These are phyloP conservation scores for Autographa pulchrina DNA, from an alignment of 2,888 invertebrate species.

Conservation along the genomic window DNA sequence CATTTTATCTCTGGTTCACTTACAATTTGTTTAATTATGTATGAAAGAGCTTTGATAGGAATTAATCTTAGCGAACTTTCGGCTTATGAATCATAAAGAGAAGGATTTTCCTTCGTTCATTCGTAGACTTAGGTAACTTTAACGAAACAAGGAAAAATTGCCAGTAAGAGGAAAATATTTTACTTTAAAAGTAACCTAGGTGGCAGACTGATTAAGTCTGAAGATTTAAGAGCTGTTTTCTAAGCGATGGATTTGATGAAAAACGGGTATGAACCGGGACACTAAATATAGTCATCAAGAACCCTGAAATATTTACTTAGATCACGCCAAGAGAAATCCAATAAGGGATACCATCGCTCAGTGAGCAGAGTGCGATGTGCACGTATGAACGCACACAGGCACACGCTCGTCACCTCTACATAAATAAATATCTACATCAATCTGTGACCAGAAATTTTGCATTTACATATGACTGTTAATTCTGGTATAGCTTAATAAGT, in stretches of 20 bases:
- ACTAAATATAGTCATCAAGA: conserved; percentile 40
- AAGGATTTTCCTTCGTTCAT: conserved; percentile 4
- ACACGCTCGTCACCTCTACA: conserved; percentile 14
- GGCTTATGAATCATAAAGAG: conserved; percentile 26
- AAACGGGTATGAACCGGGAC: neutral
- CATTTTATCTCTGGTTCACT: conserved; percentile 12
- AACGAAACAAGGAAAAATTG: neutral
- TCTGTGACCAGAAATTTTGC: neutral
- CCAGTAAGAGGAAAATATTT: neutral
- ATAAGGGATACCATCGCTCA: conserved; percentile 53
- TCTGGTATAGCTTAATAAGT: neutral
- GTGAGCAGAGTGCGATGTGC: conserved; percentile 47
- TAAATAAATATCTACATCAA: conserved; percentile 17
- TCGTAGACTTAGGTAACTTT: neutral
- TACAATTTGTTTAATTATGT: conserved; percentile 32
- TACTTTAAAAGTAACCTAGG: neutral
- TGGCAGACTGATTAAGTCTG: neutral
- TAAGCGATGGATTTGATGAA: neutral
- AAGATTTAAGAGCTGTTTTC: neutral
- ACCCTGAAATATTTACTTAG: conserved; percentile 48
- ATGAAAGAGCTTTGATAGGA: conserved; percentile 33
- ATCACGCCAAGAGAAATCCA: conserved; percentile 52
- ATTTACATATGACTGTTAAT: neutral
- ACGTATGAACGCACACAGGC: conserved; percentile 50
- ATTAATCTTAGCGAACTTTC: conserved; percentile 30